Percentiles rank a stretch among this genome's conserved stretches.
phyloP scores from a whole-genome alignment of 2,113 vertebrate genomes.

The Ailurus styani region DNA sequence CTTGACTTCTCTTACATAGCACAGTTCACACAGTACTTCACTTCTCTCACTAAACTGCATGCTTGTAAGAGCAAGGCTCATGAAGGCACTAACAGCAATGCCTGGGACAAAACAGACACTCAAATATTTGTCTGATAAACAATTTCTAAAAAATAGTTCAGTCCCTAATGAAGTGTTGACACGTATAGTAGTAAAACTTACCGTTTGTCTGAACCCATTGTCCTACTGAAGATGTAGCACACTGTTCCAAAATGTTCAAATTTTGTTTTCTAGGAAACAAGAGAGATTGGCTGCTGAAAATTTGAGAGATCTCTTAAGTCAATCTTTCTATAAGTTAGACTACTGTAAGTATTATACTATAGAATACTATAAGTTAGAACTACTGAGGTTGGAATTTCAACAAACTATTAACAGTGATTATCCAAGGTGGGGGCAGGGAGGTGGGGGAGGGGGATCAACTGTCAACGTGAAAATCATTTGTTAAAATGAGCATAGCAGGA shows the following conservation, averaged over 20 bases:
- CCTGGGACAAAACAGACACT: background rate
- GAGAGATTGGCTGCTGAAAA: constrained; percentile 31
- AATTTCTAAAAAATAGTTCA: background rate
- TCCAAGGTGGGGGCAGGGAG: background rate
- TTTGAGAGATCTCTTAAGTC: background rate
- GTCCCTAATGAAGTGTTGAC: background rate
- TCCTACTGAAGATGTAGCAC: constrained; percentile 36
- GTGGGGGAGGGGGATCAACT: background rate
- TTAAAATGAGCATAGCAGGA: background rate
- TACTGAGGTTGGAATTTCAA: background rate
- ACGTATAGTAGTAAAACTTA: constrained; percentile 71
- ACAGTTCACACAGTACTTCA: background rate
- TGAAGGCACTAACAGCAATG: background rate
- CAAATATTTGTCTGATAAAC: background rate
- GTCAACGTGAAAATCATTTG: background rate
- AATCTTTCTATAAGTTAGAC: background rate
- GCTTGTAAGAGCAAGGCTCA: background rate
- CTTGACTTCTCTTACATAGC: background rate
- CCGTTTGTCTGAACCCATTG: constrained; percentile 97
- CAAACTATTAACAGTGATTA: background rate
- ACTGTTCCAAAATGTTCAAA: constrained; percentile 17
- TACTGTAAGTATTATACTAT: no score
- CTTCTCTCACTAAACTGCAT: background rate
- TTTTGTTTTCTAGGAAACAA: constrained; percentile 38
- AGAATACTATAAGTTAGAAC: background rate